A percentile compares a stretch with the other conserved stretches of the same genome.
Conservation (phyloP, 1,140 invertebrate genomes). For the Trichonephila clavipes region DNA sequence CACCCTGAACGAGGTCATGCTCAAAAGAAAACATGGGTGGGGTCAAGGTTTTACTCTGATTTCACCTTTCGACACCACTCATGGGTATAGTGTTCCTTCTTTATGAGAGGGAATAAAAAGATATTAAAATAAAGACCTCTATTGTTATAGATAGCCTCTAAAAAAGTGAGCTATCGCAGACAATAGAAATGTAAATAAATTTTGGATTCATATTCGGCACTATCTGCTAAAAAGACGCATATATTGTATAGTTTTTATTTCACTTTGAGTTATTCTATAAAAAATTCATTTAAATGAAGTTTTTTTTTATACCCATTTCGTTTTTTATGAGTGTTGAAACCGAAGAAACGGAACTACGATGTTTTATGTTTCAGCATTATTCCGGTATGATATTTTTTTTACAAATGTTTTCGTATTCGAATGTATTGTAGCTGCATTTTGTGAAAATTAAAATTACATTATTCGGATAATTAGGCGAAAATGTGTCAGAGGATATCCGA, state of each 20-base stretch:
- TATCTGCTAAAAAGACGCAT: background rate
- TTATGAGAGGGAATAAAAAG: background rate
- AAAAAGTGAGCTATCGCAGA: background rate
- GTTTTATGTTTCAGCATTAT: no score
- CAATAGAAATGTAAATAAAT: background rate
- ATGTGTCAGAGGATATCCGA: no score
- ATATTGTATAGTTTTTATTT: background rate
- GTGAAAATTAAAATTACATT: no score
- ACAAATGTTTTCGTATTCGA: no score
- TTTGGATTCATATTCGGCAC: background rate
- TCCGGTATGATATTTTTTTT: no score
- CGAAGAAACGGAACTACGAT: no score
- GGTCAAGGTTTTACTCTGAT: conserved; percentile 31
- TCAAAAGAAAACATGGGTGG: background rate
- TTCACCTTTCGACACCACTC: conserved; percentile 21
- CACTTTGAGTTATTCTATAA: background rate
- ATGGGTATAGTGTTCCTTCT: background rate
- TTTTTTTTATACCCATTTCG: background rate
- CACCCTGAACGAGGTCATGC: background rate
- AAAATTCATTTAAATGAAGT: conserved; percentile 13
- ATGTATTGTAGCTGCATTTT: no score
- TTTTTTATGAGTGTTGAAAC: no score
- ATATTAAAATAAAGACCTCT: background rate
- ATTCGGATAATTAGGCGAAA: no score
- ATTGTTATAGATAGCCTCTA: background rate